A percentile compares a stretch with the other conserved stretches of the same genome.
Evolutionary conservation across 2,888 invertebrate species (phyloP).

Genomic region (Seira musarum): DNA sequence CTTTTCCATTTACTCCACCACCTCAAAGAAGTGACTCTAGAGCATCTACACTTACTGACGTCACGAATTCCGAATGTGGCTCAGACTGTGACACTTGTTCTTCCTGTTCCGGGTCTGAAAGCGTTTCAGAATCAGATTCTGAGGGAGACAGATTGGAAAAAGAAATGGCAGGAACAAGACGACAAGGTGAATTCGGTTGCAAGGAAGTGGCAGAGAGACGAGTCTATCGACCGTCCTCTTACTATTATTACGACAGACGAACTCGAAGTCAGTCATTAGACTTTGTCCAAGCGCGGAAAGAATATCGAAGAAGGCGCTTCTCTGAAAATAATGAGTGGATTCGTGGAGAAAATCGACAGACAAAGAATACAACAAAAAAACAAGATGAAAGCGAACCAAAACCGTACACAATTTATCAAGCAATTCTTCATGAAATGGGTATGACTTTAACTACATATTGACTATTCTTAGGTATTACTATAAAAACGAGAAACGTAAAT

Average conservation of each 20-base stretch:
- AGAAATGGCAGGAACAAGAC: not conserved
- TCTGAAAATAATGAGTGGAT: slow-evolving; percentile 63
- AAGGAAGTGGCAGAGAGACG: not conserved
- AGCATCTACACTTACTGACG: slow-evolving; percentile 45
- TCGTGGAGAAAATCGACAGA: slow-evolving; percentile 21
- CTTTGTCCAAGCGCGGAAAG: slow-evolving; percentile 43
- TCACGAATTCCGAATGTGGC: slow-evolving; percentile 37
- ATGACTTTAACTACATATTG: not conserved
- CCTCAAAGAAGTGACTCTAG: slow-evolving; percentile 33
- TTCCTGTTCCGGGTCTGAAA: slow-evolving; percentile 27
- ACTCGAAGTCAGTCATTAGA: slow-evolving; percentile 63
- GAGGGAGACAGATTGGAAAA: slow-evolving; percentile 32
- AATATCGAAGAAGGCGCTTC: slow-evolving; percentile 59
- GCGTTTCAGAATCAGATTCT: slow-evolving; percentile 27
- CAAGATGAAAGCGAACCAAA: slow-evolving; percentile 41
- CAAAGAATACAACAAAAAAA: slow-evolving; percentile 20
- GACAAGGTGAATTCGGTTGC: slow-evolving; percentile 30
- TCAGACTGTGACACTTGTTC: slow-evolving; percentile 43
- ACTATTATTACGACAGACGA: slow-evolving; percentile 51
- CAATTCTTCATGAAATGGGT: slow-evolving; percentile 66
- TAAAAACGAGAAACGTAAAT: too few species aligned
- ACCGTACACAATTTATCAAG: slow-evolving; percentile 67
- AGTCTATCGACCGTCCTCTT: slow-evolving; percentile 33
- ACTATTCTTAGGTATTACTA: too few species aligned
- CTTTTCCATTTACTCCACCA: slow-evolving; percentile 24